Conservation (phyloP, 2,113 vertebrate species). For the Bubo bubo region DNA sequence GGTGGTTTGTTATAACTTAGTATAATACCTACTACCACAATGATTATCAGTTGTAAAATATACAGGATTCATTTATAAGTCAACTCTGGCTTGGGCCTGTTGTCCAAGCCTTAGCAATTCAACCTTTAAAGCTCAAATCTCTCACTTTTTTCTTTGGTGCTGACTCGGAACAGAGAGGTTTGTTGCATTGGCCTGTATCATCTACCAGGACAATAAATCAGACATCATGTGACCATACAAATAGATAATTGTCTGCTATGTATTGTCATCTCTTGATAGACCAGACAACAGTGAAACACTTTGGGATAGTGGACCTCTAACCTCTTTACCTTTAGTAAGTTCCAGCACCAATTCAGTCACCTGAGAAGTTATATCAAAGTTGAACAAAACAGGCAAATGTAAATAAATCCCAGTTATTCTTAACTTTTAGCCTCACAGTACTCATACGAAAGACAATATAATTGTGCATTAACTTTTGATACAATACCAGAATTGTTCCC, state of each 20-base stretch:
- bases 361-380: not conserved
- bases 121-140: not conserved
- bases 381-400: not conserved
- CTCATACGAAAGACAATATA: not conserved
- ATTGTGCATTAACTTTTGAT: not conserved
- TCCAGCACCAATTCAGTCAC: not conserved
- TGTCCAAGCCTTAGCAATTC: too few relatives aligned
- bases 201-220: not conserved
- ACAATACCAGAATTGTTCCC: not conserved
- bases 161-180: not conserved
- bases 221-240: not conserved
- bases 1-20: too few relatives aligned
- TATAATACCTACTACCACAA: too few relatives aligned
- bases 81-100: too few relatives aligned
- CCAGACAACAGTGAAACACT: not conserved
- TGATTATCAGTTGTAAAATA: too few relatives aligned
- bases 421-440: not conserved
- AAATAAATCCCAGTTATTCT: not conserved
- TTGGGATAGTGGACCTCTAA: not conserved
- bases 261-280: not conserved
- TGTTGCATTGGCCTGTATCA: not conserved
- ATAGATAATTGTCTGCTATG: not conserved
- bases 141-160: fast-evolving
- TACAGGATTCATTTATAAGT: too few relatives aligned
- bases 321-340: not conserved